Evolutionary conservation across 2,888 invertebrate species (phyloP).

Genomic region (Odontocolon sp.): DNA sequence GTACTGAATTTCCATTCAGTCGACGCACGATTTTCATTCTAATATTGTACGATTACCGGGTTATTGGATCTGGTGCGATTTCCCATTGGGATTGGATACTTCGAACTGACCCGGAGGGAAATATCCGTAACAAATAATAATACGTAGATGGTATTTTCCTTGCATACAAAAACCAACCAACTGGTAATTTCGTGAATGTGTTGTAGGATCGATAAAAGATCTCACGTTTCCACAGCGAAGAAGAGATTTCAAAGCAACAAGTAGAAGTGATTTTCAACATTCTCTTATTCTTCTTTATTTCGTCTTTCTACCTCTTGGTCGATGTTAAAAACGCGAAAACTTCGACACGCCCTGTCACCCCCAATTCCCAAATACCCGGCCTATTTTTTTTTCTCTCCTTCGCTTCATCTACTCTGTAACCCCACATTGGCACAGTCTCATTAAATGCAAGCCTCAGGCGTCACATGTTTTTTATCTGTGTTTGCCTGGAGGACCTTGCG

Average conservation of each 20-base stretch:
- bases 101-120: neutral
- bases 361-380: conserved; percentile 11
- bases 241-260: conserved; percentile 63
- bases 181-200: no score
- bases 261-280: conserved; percentile 55
- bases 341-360: no score
- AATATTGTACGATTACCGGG: conserved; percentile 44
- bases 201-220: no score
- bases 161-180: no score
- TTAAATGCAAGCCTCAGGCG: conserved; percentile 67
- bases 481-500: conserved; percentile 39
- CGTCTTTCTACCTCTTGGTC: conserved; percentile 14
- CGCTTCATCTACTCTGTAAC: conserved; percentile 14
- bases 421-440: conserved; percentile 60
- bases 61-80: conserved; percentile 31
- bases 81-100: conserved; percentile 32
- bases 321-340: conserved; percentile 26
- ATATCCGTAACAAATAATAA: neutral
- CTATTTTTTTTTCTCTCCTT: conserved; percentile 30
- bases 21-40: conserved; percentile 41
- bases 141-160: no score
- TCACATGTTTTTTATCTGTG: conserved; percentile 64
- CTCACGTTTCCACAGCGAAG: neutral
- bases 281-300: conserved; percentile 1
- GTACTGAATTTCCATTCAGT: conserved; percentile 35